Conservation (phyloP, 1,140 invertebrate genomes). For the Stratiolaelaps scimitus region DNA sequence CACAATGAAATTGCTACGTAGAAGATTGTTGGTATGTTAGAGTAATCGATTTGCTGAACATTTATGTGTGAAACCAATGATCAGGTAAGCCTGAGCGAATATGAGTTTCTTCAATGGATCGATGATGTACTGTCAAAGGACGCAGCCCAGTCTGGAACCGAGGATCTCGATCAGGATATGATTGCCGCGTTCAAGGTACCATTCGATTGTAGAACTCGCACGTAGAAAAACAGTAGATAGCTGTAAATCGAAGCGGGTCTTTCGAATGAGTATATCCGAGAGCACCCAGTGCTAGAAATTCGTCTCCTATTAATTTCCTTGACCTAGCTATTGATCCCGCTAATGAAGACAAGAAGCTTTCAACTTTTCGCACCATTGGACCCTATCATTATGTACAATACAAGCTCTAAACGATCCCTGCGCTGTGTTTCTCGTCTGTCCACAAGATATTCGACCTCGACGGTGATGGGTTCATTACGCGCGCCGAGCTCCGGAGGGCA, state of each 20-base stretch:
- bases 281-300: too few relatives aligned
- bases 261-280: too few relatives aligned
- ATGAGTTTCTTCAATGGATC: conserved; percentile 38
- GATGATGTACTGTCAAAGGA: conserved; percentile 3
- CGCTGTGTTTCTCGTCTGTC: too few relatives aligned
- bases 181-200: conserved; percentile 57
- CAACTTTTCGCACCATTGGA: too few relatives aligned
- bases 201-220: background rate
- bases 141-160: conserved; percentile 31
- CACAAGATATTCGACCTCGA: conserved; percentile 53
- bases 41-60: background rate
- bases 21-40: background rate
- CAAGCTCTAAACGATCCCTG: too few relatives aligned
- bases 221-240: too few relatives aligned
- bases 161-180: conserved; percentile 47
- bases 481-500: conserved; percentile 55
- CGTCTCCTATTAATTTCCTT: too few relatives aligned
- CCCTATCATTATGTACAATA: too few relatives aligned
- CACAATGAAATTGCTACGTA: too few relatives aligned
- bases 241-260: too few relatives aligned
- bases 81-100: conserved; percentile 50
- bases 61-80: conserved; percentile 39
- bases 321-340: too few relatives aligned
- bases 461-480: conserved; percentile 59
- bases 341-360: too few relatives aligned